Percentiles rank a stretch among this genome's conserved stretches.
These are phyloP conservation scores for Pachypsylla venusta DNA, from an alignment of 1,140 invertebrate species.

Conservation along the genomic window DNA sequence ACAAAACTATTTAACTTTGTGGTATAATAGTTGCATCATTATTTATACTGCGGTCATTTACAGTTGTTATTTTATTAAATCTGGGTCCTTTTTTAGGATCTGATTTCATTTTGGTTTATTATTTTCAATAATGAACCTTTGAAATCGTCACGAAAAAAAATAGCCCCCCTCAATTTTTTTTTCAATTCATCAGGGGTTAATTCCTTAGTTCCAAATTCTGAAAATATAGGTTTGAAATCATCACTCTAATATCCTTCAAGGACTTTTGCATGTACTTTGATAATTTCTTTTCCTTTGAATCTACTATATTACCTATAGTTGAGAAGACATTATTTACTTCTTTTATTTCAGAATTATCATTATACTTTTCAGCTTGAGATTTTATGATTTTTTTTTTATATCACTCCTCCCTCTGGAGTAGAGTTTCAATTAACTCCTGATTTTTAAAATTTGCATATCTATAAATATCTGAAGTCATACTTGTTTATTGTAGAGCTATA, in stretches of 20 bases:
- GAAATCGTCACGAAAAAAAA: no score
- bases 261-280: slow-evolving; percentile 8
- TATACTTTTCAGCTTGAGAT: slow-evolving; percentile 8
- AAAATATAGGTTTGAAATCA: slow-evolving; percentile 7
- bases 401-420: slow-evolving; percentile 10
- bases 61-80: slow-evolving; percentile 15
- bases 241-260: slow-evolving; percentile 4
- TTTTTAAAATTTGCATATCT: slow-evolving; percentile 13
- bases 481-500: slow-evolving; percentile 9
- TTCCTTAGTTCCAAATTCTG: slow-evolving; percentile 8
- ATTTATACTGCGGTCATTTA: slow-evolving; percentile 12
- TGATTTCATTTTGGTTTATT: no score
- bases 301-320: slow-evolving; percentile 6
- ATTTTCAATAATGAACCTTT: no score
- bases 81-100: slow-evolving; percentile 13
- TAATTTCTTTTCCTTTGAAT: slow-evolving; percentile 5
- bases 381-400: slow-evolving; percentile 10
- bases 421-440: slow-evolving; percentile 13
- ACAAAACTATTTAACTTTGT: neutral
- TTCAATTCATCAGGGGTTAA: slow-evolving; percentile 10
- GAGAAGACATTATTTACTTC: slow-evolving; percentile 9
- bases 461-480: slow-evolving; percentile 10
- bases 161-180: no score
- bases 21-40: slow-evolving; percentile 13
- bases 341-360: neutral